Conservation (phyloP, 2,113 vertebrate genomes). For the Microcebus ravelobensis region DNA sequence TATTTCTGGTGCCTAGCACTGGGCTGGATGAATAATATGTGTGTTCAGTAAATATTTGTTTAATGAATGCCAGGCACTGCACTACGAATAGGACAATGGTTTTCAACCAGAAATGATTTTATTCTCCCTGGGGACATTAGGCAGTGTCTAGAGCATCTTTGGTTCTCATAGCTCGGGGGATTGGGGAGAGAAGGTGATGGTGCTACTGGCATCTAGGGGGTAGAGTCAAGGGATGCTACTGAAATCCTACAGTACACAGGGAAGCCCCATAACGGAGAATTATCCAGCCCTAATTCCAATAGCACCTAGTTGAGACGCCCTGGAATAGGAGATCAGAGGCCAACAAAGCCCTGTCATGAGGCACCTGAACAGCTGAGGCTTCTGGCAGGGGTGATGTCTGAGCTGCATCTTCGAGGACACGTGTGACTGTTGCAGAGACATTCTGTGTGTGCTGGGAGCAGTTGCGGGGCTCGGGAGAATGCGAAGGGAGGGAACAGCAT, state of each 20-base stretch:
- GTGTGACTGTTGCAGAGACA: not conserved
- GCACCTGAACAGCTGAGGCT: not conserved
- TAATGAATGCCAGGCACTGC: not conserved
- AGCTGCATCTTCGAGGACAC: not conserved
- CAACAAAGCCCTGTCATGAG: not conserved
- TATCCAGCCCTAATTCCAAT: not conserved
- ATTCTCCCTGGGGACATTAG: not conserved
- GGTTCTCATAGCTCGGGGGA: not conserved
- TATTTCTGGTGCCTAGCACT: not conserved
- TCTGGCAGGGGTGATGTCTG: not conserved
- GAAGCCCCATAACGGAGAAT: not conserved
- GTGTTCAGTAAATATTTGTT: not conserved
- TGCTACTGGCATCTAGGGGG: not conserved
- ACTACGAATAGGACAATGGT: not conserved
- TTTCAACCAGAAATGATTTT: not conserved
- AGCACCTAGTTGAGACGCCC: not conserved
- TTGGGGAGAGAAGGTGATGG: not conserved
- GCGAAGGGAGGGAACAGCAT: not conserved
- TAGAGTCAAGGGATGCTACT: not conserved
- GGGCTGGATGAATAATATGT: not conserved
- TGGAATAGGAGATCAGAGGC: not conserved
- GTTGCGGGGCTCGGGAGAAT: not conserved
- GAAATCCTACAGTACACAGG: not conserved
- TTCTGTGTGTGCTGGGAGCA: not conserved
- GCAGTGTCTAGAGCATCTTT: not conserved